A percentile compares a stretch with the other conserved stretches of the same genome.
Conservation (phyloP, 2,797 vertebrate species). For the Tenualosa ilisha region DNA sequence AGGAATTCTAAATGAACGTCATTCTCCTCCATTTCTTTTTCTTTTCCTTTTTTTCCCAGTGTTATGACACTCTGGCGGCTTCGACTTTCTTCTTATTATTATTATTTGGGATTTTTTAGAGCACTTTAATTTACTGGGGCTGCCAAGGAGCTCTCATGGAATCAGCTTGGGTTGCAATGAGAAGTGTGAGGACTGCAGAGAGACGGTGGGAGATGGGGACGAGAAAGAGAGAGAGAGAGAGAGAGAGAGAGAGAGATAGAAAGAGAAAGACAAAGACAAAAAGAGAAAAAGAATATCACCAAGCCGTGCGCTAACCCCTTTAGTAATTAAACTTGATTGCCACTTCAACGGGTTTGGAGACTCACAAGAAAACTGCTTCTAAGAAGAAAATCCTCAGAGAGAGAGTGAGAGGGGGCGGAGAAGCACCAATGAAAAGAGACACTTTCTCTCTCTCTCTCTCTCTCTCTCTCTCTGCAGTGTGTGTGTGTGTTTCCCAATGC, state of each 20-base stretch:
- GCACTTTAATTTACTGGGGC: conserved; percentile 51
- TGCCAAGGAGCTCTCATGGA: conserved; percentile 19
- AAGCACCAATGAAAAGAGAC: background rate
- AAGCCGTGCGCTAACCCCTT: conserved; percentile 29
- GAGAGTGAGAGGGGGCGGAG: background rate
- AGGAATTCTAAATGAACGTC: conserved; percentile 71
- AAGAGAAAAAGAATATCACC: background rate
- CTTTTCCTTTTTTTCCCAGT: conserved; percentile 46
- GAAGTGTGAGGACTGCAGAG: conserved; percentile 15
- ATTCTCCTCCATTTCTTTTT: conserved; percentile 55
- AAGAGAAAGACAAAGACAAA: conserved; percentile 1
- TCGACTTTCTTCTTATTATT: conserved; percentile 56
- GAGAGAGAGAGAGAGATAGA: background rate
- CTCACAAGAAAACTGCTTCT: conserved; percentile 19
- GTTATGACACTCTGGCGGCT: conserved; percentile 59
- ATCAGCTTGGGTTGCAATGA: background rate
- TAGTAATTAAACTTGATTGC: conserved; percentile 57
- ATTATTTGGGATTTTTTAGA: conserved; percentile 51
- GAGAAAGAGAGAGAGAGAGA: conserved; percentile 15
- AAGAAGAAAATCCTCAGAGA: background rate
- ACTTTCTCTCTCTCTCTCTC: background rate
- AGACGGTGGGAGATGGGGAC: background rate
- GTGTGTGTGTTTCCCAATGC: background rate
- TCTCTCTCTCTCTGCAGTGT: background rate
- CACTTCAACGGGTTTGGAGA: conserved; percentile 45